Conservation (phyloP, 53 echinoderm and acorn worm species). For the Actinopyga echinites region DNA sequence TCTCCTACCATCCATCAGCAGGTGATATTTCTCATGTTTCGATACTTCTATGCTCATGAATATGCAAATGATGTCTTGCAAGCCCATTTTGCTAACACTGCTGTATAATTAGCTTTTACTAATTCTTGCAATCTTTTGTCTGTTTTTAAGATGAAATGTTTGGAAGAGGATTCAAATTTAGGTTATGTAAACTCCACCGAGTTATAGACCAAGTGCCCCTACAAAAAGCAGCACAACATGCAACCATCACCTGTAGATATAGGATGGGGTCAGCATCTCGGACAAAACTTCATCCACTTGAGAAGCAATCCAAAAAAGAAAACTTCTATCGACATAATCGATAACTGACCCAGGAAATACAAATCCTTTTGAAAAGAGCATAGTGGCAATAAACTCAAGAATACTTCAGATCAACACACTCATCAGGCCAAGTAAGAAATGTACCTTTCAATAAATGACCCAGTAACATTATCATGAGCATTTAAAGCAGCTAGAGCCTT, state of each 20-base stretch:
- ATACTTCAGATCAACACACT: no score
- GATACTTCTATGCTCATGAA: slow-evolving; percentile 34
- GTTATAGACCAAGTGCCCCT: slow-evolving; percentile 13
- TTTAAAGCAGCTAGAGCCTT: no score
- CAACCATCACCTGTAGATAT: slow-evolving; percentile 2
- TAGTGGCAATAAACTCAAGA: no score
- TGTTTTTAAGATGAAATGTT: slow-evolving; percentile 18
- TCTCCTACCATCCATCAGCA: slow-evolving; percentile 33
- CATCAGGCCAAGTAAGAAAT: no score
- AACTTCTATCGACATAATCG: neutral
- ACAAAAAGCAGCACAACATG: neutral
- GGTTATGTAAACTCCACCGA: slow-evolving; percentile 27
- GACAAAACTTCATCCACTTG: no score
- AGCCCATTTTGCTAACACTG: slow-evolving; percentile 43
- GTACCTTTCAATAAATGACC: no score
- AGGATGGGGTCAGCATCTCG: slow-evolving; percentile 5
- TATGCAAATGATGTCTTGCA: slow-evolving; percentile 35
- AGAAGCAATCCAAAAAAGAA: no score
- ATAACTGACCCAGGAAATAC: slow-evolving; percentile 11
- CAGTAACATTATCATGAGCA: no score
- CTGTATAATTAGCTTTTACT: slow-evolving; percentile 40
- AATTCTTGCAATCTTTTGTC: slow-evolving; percentile 40
- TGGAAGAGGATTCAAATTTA: slow-evolving; percentile 36
- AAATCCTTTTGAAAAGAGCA: no score
- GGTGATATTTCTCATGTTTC: slow-evolving; percentile 40